Evolutionary conservation across 2,113 vertebrate genomes (phyloP).

Genomic region (Mesitornis unicolor): DNA sequence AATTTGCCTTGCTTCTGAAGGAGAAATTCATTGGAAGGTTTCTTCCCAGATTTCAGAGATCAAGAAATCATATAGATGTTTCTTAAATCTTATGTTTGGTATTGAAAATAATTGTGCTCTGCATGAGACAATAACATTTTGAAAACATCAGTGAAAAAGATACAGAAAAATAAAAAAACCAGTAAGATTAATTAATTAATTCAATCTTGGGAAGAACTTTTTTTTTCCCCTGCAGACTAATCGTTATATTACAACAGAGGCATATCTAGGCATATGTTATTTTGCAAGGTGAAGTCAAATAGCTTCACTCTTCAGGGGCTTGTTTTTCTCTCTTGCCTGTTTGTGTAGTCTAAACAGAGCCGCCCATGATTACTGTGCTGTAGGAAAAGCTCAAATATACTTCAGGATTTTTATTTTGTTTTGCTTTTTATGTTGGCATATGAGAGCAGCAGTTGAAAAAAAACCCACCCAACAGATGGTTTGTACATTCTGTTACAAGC

Average conservation of each 20-base stretch:
- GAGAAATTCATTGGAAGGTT: neutral
- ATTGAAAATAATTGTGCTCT: neutral
- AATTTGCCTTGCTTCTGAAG: neutral
- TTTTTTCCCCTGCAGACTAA: neutral
- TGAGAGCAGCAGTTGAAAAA: neutral
- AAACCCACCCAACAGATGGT: neutral
- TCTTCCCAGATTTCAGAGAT: neutral
- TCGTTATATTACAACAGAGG: neutral
- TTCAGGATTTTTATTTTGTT: neutral
- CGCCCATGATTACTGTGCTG: neutral
- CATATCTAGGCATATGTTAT: neutral
- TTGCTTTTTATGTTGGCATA: neutral
- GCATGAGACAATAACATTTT: neutral
- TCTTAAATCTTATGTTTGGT: neutral
- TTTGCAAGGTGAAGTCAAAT: slow-evolving; percentile 17
- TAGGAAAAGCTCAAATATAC: neutral
- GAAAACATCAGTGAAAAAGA: neutral
- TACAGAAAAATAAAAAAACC: neutral
- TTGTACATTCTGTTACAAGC: slow-evolving; percentile 13
- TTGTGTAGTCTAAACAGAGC: neutral
- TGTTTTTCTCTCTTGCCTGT: neutral
- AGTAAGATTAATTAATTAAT: neutral
- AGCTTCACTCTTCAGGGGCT: neutral
- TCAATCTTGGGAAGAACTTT: neutral
- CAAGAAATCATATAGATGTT: neutral